These are phyloP conservation scores for Platycercus adscitus DNA, from an alignment of 2,113 vertebrate species.

Conservation along the genomic window DNA sequence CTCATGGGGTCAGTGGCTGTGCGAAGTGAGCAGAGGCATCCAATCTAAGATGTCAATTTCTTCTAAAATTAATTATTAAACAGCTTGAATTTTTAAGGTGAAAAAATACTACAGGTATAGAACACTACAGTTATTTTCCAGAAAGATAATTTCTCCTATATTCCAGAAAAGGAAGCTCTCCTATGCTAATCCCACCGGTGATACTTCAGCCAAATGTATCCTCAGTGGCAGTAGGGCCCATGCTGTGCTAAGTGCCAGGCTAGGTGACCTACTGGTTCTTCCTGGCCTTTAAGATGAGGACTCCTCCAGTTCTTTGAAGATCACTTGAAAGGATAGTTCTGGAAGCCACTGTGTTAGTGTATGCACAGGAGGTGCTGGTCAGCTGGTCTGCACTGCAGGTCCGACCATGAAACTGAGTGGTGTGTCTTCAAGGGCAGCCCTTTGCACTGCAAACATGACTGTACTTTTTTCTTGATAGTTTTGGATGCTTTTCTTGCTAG, in stretches of 20 bases:
- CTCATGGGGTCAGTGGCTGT: no score
- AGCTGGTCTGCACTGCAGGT: neutral
- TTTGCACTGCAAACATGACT: fast-evolving
- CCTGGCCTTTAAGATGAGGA: neutral
- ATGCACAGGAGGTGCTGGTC: neutral
- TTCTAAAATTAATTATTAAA: neutral
- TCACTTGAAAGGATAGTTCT: neutral
- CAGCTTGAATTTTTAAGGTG: neutral
- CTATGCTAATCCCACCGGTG: neutral
- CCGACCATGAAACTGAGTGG: neutral
- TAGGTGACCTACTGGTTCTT: neutral
- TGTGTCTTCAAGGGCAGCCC: neutral
- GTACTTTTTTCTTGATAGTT: neutral
- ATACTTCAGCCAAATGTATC: neutral
- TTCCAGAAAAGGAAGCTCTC: neutral
- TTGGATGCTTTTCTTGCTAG: neutral
- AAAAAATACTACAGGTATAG: neutral
- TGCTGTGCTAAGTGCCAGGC: neutral
- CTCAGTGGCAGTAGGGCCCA: neutral
- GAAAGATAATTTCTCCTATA: neutral
- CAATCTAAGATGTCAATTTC: neutral
- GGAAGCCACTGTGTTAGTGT: fast-evolving
- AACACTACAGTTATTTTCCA: neutral
- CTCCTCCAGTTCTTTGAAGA: neutral
- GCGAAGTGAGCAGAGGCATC: no score